These are phyloP conservation scores for Drosophila oshimai DNA, from an alignment of 1,140 invertebrate genomes.

Conservation along the genomic window DNA sequence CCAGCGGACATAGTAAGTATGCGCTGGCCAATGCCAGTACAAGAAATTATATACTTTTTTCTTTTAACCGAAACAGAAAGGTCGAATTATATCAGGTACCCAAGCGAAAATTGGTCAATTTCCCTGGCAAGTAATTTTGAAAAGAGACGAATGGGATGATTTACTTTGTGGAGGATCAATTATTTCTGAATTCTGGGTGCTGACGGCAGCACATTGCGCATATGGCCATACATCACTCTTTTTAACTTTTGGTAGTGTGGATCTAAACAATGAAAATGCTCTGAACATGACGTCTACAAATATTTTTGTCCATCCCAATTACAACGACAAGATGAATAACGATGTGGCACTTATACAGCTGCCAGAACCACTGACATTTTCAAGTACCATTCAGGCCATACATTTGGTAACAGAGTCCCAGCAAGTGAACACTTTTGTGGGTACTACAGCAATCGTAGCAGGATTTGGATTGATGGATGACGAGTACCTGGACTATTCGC, in stretches of 20 bases:
- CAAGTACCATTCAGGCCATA: constrained; percentile 59
- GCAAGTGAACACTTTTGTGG: constrained; percentile 47
- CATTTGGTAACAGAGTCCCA: constrained; percentile 39
- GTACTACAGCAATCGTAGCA: constrained; percentile 47
- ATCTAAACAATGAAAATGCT: constrained; percentile 69
- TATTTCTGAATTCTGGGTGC: constrained; percentile 83
- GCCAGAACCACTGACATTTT: constrained; percentile 79
- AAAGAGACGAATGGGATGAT: constrained; percentile 59
- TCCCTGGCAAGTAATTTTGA: constrained; percentile 78
- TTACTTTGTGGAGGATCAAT: constrained; percentile 85
- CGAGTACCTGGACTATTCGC: constrained; percentile 65
- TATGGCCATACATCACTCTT: constrained; percentile 56
- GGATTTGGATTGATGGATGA: constrained; percentile 70
- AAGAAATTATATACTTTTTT: not conserved
- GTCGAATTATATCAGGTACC: constrained; percentile 62
- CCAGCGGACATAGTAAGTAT: constrained; percentile 21
- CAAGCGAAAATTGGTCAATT: constrained; percentile 51
- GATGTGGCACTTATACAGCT: constrained; percentile 85
- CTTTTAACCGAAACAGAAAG: constrained; percentile 33
- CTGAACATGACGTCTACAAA: constrained; percentile 71
- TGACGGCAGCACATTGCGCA: constrained; percentile 86
- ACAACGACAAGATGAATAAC: constrained; percentile 82
- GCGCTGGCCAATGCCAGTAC: no score
- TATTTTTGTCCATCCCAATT: constrained; percentile 83
- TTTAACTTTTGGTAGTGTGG: constrained; percentile 83